phyloP scores from a whole-genome alignment of 2,113 vertebrate species.

The Stigmatopora nigra region DNA sequence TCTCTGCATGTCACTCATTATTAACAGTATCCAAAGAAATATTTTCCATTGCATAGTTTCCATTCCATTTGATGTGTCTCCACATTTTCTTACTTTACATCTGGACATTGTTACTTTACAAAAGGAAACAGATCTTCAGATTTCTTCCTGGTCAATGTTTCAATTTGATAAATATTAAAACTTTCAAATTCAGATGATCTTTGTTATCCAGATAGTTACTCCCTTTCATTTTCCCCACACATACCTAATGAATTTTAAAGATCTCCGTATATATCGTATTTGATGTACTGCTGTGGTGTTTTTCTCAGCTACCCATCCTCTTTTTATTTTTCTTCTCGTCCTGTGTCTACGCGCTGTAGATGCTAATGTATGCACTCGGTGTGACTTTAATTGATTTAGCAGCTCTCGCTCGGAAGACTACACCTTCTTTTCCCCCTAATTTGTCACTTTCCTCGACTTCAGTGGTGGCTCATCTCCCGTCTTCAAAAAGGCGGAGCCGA shows the following conservation, averaged over 20 bases:
- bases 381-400: constrained; percentile 73
- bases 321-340: constrained; percentile 30
- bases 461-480: constrained; percentile 63
- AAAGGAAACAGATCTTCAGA: too few species aligned
- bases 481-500: constrained; percentile 61
- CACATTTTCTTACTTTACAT: too few species aligned
- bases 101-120: too few species aligned
- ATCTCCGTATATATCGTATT: constrained; percentile 70
- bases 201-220: too few species aligned
- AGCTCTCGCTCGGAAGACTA: constrained; percentile 57
- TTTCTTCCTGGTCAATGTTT: too few species aligned
- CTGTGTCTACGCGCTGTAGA: constrained; percentile 41
- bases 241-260: constrained; percentile 34
- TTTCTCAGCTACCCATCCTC: constrained; percentile 32
- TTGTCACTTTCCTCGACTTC: constrained; percentile 71
- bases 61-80: too few species aligned
- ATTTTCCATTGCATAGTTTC: too few species aligned
- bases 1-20: too few species aligned
- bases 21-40: too few species aligned
- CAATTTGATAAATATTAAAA: too few species aligned
- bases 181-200: too few species aligned
- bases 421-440: constrained; percentile 57
- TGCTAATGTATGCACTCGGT: constrained; percentile 64
- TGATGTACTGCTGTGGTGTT: constrained; percentile 65
- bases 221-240: too few species aligned